Evolutionary conservation across 2,797 vertebrate genomes (phyloP).

Genomic region (Parauchenoglanis punctatus): DNA sequence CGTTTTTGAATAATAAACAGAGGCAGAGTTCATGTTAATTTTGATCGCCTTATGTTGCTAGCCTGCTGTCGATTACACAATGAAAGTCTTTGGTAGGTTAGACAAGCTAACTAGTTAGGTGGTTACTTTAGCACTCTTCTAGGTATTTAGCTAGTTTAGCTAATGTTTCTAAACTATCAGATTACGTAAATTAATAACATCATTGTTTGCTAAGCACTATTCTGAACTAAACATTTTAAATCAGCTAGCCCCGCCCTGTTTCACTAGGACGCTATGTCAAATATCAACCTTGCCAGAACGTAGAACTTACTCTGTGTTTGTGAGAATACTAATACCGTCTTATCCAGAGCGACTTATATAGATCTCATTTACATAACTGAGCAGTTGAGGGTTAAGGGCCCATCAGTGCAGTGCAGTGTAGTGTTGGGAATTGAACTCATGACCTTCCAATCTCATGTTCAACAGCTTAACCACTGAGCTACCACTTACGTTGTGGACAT

Average conservation of each 20-base stretch:
- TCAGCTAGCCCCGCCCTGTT: too few species aligned
- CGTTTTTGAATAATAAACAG: neutral
- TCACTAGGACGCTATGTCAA: too few species aligned
- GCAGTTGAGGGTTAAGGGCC: too few species aligned
- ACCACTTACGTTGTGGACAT: too few species aligned
- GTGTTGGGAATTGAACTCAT: too few species aligned
- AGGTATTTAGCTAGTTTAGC: neutral
- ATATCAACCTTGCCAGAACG: too few species aligned
- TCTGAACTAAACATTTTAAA: neutral
- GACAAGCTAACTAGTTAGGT: neutral
- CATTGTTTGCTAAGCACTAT: neutral
- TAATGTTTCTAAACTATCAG: neutral
- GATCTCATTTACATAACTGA: too few species aligned
- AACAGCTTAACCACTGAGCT: too few species aligned
- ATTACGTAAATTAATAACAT: neutral
- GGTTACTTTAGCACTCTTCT: neutral
- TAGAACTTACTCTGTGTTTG: neutral
- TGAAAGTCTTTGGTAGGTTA: neutral
- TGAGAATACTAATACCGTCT: neutral
- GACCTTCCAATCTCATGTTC: too few species aligned
- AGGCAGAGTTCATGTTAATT: neutral
- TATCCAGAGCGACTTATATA: too few species aligned
- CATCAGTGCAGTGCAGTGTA: too few species aligned
- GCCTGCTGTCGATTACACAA: neutral
- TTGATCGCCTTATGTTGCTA: neutral